phyloP scores from a whole-genome alignment of 2,113 vertebrate species.

The Sturnira hondurensis region DNA sequence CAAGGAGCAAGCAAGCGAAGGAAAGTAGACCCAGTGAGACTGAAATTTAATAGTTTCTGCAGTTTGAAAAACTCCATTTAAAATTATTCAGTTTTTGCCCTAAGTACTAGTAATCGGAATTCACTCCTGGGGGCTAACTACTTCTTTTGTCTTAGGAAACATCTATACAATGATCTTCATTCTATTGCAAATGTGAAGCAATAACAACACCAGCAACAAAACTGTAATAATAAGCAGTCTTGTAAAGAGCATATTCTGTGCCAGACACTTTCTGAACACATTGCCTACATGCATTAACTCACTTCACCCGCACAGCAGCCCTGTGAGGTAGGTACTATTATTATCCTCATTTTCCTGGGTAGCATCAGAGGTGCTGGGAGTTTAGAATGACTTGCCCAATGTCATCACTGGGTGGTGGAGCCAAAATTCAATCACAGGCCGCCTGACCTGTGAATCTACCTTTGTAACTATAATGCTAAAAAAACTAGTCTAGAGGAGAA shows the following conservation, averaged over 20 bases:
- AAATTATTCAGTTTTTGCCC: not conserved
- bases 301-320: not conserved
- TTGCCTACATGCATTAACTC: not conserved
- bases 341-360: not conserved
- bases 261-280: not conserved
- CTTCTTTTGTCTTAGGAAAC: conserved; percentile 8
- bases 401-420: not conserved
- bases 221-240: not conserved
- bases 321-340: not conserved
- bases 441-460: not conserved
- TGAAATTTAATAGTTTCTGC: not conserved
- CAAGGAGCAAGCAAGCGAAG: not conserved
- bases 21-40: not conserved
- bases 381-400: not conserved
- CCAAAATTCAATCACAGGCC: not conserved
- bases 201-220: not conserved
- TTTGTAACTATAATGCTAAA: not conserved
- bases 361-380: not conserved
- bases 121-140: not conserved
- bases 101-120: not conserved
- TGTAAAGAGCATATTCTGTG: not conserved
- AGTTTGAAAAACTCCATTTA: not conserved
- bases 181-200: not conserved
- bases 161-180: not conserved
- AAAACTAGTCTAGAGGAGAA: not conserved